Evolutionary conservation across 1,140 invertebrate species (phyloP).

Genomic region (Bombus sibiricus): DNA sequence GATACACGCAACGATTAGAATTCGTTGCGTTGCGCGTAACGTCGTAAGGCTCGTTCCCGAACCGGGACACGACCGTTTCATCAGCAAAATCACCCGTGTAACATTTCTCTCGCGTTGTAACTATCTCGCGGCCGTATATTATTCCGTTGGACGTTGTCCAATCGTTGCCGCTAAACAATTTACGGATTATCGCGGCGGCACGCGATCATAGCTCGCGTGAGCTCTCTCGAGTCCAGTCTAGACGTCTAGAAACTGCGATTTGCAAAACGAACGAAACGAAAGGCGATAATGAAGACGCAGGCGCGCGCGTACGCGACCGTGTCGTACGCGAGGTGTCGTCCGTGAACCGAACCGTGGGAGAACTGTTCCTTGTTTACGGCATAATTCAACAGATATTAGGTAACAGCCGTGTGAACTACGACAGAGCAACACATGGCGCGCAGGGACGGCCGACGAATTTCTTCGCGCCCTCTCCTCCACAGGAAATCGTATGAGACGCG

Average conservation of each 20-base stretch:
- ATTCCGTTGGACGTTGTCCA: slow-evolving; percentile 39
- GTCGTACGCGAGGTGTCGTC: neutral
- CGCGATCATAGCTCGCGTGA: neutral
- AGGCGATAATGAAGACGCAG: no score
- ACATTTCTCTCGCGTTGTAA: slow-evolving; percentile 1
- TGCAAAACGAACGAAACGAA: neutral
- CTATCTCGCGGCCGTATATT: slow-evolving; percentile 23
- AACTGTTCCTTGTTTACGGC: slow-evolving; percentile 50
- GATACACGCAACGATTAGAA: neutral
- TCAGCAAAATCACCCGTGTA: neutral
- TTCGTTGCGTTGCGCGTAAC: no score
- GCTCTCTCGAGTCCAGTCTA: neutral
- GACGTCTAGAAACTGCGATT: neutral
- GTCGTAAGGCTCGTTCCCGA: neutral
- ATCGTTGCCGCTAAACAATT: slow-evolving; percentile 39
- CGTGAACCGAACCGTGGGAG: slow-evolving; percentile 48
- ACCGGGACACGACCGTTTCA: neutral
- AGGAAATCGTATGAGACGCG: neutral
- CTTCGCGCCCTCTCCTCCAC: neutral
- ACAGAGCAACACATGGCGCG: slow-evolving; percentile 44
- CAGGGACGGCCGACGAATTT: slow-evolving; percentile 13
- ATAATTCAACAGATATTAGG: slow-evolving; percentile 66
- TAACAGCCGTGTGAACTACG: slow-evolving; percentile 56
- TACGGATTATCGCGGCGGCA: slow-evolving; percentile 4
- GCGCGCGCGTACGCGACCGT: neutral